Percentiles rank a stretch among this genome's conserved stretches.
phyloP scores from a whole-genome alignment of 2,113 vertebrate species.

The Suricata suricatta region DNA sequence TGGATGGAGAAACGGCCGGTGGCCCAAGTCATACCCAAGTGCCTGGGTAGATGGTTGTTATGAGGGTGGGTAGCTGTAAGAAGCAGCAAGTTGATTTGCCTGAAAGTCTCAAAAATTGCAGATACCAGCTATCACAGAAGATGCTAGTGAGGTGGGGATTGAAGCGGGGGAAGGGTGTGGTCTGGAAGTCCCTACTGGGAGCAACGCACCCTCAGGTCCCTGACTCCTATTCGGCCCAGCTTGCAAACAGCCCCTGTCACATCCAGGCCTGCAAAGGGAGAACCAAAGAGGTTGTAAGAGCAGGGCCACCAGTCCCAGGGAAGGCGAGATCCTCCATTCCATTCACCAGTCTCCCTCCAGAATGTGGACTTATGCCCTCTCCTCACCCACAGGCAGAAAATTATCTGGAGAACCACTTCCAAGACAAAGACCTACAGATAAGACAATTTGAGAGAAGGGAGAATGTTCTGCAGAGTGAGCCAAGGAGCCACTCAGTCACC shows the following conservation, averaged over 20 bases:
- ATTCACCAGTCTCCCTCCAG: not conserved
- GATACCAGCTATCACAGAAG: not conserved
- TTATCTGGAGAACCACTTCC: not conserved
- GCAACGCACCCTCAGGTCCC: too few species aligned
- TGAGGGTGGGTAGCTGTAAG: not conserved
- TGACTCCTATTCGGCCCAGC: not conserved
- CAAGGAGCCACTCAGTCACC: not conserved
- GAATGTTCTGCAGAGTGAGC: not conserved
- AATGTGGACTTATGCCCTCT: not conserved
- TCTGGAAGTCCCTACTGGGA: not conserved
- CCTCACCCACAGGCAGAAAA: not conserved
- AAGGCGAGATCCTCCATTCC: not conserved
- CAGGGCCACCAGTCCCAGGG: not conserved
- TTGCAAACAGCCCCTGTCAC: not conserved
- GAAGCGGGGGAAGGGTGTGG: too few species aligned
- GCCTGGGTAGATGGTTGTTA: not conserved
- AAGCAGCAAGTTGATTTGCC: not conserved
- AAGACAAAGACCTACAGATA: not conserved
- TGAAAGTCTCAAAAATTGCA: not conserved
- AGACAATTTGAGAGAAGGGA: not conserved
- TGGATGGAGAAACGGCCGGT: not conserved
- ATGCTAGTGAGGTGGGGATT: accelerated
- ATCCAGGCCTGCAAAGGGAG: not conserved
- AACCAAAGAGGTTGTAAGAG: not conserved
- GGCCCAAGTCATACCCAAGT: not conserved